Evolutionary conservation across 2,797 vertebrate genomes (phyloP).

Genomic region (Emys orbicularis): DNA sequence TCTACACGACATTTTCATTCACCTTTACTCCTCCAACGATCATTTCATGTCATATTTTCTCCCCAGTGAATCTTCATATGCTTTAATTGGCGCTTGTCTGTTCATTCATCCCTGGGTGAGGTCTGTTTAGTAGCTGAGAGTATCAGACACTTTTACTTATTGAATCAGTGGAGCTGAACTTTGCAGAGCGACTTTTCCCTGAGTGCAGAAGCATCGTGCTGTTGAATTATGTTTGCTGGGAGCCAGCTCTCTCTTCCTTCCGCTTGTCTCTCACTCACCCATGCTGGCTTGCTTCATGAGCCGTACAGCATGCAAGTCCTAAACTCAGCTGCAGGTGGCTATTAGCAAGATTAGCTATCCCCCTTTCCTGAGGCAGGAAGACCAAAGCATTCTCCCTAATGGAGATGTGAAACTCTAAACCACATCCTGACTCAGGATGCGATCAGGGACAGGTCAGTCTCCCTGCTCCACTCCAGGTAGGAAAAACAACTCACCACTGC

Average conservation of each 20-base stretch:
- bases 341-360: background rate
- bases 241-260: no score
- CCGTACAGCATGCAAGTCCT: background rate
- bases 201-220: background rate
- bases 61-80: background rate
- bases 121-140: background rate
- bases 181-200: background rate
- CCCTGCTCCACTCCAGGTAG: background rate
- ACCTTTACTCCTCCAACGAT: background rate
- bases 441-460: background rate
- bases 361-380: background rate
- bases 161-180: background rate
- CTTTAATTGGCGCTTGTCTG: background rate
- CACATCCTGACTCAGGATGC: rapidly evolving
- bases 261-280: background rate
- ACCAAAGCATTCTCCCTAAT: background rate
- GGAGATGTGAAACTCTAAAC: background rate
- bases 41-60: background rate
- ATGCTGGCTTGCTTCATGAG: background rate
- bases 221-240: background rate
- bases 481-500: background rate
- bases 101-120: background rate
- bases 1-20: background rate
- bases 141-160: background rate
- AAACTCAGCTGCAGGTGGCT: rapidly evolving